Evolutionary conservation across 2,888 invertebrate species (phyloP).

Genomic region (Dascillus cervinus): DNA sequence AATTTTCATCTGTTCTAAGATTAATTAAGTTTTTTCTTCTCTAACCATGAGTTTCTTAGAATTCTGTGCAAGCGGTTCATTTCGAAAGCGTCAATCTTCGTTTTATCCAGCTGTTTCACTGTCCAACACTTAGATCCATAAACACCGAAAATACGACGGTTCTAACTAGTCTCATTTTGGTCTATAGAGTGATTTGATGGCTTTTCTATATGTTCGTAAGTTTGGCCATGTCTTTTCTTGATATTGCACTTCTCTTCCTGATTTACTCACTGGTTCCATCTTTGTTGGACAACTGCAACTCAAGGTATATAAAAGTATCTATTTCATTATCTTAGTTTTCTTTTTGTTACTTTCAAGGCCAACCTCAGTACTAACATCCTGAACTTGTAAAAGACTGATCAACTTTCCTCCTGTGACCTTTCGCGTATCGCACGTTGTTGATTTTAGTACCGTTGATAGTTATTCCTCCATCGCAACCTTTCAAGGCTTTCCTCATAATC

Average conservation of each 20-base stretch:
- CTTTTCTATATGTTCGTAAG: constrained; percentile 1
- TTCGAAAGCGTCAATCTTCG: constrained; percentile 1
- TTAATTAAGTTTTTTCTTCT: constrained; percentile 1
- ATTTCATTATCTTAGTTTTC: constrained; percentile 2
- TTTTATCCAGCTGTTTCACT: not conserved
- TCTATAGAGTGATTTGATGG: constrained; percentile 1
- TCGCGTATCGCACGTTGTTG: constrained; percentile 1
- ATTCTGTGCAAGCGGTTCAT: constrained; percentile 2
- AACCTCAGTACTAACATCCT: not conserved
- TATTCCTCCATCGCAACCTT: constrained; percentile 1
- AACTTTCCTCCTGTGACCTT: not conserved
- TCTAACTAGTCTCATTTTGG: constrained; percentile 2
- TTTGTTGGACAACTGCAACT: not conserved
- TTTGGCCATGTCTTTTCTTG: constrained; percentile 1
- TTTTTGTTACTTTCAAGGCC: constrained; percentile 1
- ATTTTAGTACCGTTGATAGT: constrained; percentile 2
- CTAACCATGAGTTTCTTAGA: not conserved
- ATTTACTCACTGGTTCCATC: constrained; percentile 1
- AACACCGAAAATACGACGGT: constrained; percentile 1
- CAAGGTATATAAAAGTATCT: constrained; percentile 2
- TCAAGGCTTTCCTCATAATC: constrained; percentile 1
- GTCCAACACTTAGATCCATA: too few relatives aligned
- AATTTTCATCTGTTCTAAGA: constrained; percentile 1
- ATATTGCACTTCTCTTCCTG: constrained; percentile 2
- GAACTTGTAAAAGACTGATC: constrained; percentile 1